These are phyloP conservation scores for Triplophysa yarkandensis DNA, from an alignment of 2,797 vertebrate genomes.

Conservation along the genomic window DNA sequence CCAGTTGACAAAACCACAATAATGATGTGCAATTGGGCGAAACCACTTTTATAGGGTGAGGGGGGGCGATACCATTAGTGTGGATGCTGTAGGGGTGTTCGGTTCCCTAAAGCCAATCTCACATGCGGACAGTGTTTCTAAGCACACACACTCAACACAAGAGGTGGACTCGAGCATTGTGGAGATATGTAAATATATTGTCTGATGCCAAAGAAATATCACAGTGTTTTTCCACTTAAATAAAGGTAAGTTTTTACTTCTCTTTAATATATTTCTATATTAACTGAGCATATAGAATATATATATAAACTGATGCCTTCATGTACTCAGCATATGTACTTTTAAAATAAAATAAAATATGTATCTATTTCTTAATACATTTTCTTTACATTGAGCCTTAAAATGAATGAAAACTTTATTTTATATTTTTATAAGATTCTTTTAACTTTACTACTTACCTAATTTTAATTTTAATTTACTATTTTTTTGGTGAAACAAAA, in stretches of 20 bases:
- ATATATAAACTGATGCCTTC: too few relatives aligned
- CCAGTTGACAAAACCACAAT: background rate
- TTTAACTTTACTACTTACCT: too few relatives aligned
- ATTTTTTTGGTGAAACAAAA: constrained; percentile 2
- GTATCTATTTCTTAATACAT: background rate
- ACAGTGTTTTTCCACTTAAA: constrained; percentile 12
- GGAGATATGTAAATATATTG: constrained; percentile 45
- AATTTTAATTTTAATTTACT: too few relatives aligned
- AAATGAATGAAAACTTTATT: background rate
- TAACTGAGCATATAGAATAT: too few relatives aligned
- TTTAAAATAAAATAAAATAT: background rate
- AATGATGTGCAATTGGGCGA: background rate
- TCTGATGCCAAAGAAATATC: constrained; percentile 26
- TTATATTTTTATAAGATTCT: too few relatives aligned
- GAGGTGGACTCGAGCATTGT: background rate
- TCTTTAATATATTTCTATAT: background rate
- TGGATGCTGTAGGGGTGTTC: constrained; percentile 13
- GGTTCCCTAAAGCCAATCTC: background rate
- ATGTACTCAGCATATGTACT: background rate
- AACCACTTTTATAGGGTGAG: background rate
- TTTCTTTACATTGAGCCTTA: background rate
- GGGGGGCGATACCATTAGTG: constrained; percentile 35
- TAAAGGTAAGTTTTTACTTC: constrained; percentile 41
- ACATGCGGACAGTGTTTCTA: constrained; percentile 6
- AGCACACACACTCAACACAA: background rate